Conservation (phyloP, 1,140 invertebrate genomes). For the Hirudo medicinalis region DNA sequence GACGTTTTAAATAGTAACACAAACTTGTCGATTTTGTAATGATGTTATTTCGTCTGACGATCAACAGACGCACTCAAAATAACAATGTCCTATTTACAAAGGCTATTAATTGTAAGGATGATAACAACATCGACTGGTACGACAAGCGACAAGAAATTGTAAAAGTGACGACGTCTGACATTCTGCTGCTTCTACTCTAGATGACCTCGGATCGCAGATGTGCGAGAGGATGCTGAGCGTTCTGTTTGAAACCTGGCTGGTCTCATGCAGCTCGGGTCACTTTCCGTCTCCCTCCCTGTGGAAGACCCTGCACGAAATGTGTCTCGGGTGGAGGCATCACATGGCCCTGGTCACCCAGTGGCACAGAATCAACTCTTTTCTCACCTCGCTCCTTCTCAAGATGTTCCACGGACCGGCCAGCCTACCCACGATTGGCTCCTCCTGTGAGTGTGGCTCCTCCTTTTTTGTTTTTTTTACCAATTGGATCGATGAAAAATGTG, state of each 20-base stretch:
- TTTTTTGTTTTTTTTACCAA: constrained; percentile 7
- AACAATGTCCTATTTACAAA: not conserved
- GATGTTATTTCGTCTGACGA: too few species aligned
- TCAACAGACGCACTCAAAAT: too few species aligned
- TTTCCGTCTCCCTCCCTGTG: constrained; percentile 84
- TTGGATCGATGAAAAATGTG: too few species aligned
- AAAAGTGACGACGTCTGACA: not conserved
- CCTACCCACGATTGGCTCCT: too few species aligned
- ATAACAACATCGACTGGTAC: not conserved
- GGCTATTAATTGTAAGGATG: not conserved
- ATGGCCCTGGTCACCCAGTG: constrained; percentile 77
- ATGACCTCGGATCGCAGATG: constrained; percentile 83
- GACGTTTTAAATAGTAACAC: too few species aligned
- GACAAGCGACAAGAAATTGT: not conserved
- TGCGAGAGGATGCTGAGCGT: constrained; percentile 81
- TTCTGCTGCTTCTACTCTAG: constrained; percentile 37
- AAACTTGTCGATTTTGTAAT: too few species aligned
- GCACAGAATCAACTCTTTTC: constrained; percentile 77
- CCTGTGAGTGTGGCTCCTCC: constrained; percentile 45
- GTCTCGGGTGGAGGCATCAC: constrained; percentile 80
- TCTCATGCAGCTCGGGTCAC: constrained; percentile 68
- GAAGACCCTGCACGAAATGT: constrained; percentile 85
- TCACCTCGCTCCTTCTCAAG: constrained; percentile 66
- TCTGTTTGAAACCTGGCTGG: constrained; percentile 83
- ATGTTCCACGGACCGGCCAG: constrained; percentile 63